phyloP scores from a whole-genome alignment of 2,888 invertebrate genomes.

The Aphodius sticticus region DNA sequence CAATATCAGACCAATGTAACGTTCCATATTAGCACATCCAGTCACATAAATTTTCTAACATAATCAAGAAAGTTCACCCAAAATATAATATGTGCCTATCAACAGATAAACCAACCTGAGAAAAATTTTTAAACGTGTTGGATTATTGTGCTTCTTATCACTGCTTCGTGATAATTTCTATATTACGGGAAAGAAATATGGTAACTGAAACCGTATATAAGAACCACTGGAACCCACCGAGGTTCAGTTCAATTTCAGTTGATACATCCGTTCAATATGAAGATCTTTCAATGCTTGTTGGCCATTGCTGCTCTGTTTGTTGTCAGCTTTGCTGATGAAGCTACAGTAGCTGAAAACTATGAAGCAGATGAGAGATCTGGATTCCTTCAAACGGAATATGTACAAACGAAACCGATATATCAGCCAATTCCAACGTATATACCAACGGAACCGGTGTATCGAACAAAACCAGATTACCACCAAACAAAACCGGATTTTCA shows the following conservation, averaged over 20 bases:
- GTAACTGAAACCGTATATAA: background rate
- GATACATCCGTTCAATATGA: background rate
- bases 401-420: too few species aligned
- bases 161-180: background rate
- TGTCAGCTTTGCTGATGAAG: background rate
- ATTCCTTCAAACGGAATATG: too few species aligned
- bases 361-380: background rate
- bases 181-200: background rate
- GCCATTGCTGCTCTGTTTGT: background rate
- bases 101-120: too few species aligned
- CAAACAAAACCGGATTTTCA: too few species aligned
- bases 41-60: too few species aligned
- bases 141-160: background rate
- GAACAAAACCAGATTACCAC: too few species aligned
- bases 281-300: background rate
- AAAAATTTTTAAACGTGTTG: background rate
- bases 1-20: too few species aligned
- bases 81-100: too few species aligned
- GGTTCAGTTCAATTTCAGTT: background rate
- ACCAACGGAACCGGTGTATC: too few species aligned
- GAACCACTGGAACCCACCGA: background rate
- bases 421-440: too few species aligned
- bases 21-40: too few species aligned
- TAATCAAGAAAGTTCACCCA: too few species aligned
- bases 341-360: background rate